These are phyloP conservation scores for Atractosteus spatula DNA, from an alignment of 2,113 vertebrate genomes.

Conservation along the genomic window DNA sequence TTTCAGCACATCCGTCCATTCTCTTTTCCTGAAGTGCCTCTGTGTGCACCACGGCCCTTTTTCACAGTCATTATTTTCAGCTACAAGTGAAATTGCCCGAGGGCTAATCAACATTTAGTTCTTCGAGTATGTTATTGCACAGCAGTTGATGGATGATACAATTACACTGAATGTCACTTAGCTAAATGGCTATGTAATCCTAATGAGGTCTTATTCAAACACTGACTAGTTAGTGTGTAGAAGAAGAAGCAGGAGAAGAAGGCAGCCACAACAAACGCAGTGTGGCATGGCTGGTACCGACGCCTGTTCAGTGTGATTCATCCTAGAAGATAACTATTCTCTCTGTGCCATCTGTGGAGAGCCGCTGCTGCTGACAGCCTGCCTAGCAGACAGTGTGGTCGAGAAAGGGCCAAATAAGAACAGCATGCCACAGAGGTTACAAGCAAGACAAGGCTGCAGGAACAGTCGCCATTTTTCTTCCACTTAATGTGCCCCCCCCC, in stretches of 20 bases:
- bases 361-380: background rate
- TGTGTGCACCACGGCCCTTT: constrained; percentile 25
- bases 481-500: too few species aligned
- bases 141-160: constrained; percentile 75
- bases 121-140: constrained; percentile 68
- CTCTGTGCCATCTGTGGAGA: background rate
- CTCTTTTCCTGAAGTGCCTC: constrained; percentile 24
- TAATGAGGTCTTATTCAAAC: constrained; percentile 74
- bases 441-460: too few species aligned
- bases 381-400: background rate
- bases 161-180: constrained; percentile 70
- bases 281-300: background rate
- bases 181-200: constrained; percentile 74
- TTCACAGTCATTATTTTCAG: constrained; percentile 54
- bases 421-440: too few species aligned
- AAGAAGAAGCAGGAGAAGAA: constrained; percentile 12
- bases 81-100: constrained; percentile 58
- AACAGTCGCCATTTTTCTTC: too few species aligned
- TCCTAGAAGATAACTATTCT: constrained; percentile 1
- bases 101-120: constrained; percentile 70
- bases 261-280: constrained; percentile 5
- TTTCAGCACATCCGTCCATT: constrained; percentile 33
- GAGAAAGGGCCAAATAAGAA: too few species aligned
- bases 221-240: constrained; percentile 53
- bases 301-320: background rate